A percentile compares a stretch with the other conserved stretches of the same genome.
Conservation (phyloP, 1,140 invertebrate genomes). For the Periplaneta americana region DNA sequence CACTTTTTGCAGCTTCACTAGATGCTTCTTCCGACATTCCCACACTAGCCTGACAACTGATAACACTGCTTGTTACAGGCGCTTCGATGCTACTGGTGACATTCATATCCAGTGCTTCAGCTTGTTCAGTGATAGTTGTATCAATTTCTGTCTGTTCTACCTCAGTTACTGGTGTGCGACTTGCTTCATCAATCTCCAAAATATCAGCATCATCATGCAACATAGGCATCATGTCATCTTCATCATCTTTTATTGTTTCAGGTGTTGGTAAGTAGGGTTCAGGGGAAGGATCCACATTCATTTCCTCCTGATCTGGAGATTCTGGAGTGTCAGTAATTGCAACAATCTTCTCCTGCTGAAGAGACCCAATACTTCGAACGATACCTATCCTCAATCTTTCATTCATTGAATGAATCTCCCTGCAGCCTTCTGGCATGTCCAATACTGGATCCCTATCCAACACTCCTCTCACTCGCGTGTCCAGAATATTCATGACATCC, state of each 20-base stretch:
- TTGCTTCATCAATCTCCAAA: neutral
- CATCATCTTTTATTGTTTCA: conserved; percentile 13
- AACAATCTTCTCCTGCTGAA: conserved; percentile 29
- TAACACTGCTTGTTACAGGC: neutral
- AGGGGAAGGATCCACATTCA: conserved; percentile 40
- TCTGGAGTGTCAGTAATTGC: conserved; percentile 43
- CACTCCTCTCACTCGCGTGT: neutral
- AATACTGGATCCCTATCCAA: neutral
- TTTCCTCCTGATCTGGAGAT: conserved; percentile 47
- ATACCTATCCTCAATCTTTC: conserved; percentile 35
- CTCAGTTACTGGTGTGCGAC: neutral
- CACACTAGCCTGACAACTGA: neutral
- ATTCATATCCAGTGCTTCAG: neutral
- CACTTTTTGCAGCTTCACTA: neutral
- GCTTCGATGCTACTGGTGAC: neutral
- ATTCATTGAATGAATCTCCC: neutral
- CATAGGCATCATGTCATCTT: conserved; percentile 13
- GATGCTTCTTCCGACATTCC: neutral
- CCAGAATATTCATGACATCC: neutral
- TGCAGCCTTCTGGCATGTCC: neutral
- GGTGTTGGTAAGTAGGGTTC: conserved; percentile 29
- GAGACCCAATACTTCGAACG: conserved; percentile 27
- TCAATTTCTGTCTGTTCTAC: too few species aligned
- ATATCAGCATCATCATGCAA: neutral
- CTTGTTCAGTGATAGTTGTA: neutral